Conservation (phyloP, 2,888 invertebrate genomes). For the Microplitis manilae region DNA sequence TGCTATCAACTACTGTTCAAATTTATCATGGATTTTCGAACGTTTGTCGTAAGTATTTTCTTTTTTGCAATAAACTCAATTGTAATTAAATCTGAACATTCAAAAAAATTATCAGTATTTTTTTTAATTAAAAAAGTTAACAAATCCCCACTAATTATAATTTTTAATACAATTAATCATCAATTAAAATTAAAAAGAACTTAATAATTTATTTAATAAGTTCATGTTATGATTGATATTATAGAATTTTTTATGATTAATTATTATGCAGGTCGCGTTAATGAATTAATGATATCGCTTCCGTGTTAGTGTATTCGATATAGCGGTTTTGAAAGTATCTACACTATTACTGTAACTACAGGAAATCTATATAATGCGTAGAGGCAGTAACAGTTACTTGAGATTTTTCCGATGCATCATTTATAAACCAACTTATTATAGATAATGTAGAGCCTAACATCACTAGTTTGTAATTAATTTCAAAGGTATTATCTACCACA, state of each 20-base stretch:
- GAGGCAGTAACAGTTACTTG: conserved; percentile 38
- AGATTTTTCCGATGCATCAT: conserved; percentile 3
- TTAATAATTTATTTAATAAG: too few species aligned
- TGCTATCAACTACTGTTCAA: not conserved
- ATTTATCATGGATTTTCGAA: conserved; percentile 60
- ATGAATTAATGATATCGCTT: conserved; percentile 41
- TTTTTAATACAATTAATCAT: too few species aligned
- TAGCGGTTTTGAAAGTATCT: conserved; percentile 55
- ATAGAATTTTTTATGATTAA: not conserved
- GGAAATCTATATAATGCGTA: conserved; percentile 31
- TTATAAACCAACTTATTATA: not conserved
- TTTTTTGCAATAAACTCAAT: conserved; percentile 8
- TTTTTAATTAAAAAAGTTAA: too few species aligned
- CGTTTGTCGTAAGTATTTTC: conserved; percentile 60
- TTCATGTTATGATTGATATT: not conserved
- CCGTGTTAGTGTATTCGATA: conserved; percentile 50
- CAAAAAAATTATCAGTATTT: not conserved
- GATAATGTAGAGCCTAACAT: not conserved
- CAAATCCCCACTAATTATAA: too few species aligned
- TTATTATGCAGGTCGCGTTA: conserved; percentile 35
- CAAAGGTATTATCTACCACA: not conserved
- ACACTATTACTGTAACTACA: conserved; percentile 56
- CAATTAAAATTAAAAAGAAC: too few species aligned
- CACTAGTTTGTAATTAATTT: not conserved
- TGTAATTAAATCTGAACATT: not conserved